phyloP scores from a whole-genome alignment of 2,888 invertebrate species.

The Drosophila nigricruria region DNA sequence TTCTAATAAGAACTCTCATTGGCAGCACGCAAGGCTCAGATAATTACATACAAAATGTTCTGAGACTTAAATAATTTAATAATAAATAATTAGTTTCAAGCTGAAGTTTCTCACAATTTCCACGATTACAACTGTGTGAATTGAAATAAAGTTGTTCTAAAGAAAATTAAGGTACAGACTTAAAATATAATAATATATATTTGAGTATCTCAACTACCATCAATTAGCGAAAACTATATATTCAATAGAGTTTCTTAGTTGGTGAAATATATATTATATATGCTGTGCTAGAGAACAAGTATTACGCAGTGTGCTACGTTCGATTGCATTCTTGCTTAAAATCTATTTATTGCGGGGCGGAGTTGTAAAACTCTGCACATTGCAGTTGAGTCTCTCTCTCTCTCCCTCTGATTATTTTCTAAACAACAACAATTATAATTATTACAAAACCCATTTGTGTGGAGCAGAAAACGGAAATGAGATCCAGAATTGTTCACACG shows the following conservation, averaged over 20 bases:
- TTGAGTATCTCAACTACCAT: background rate
- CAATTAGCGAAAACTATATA: too few species aligned
- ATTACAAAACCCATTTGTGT: conserved; percentile 14
- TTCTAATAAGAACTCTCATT: background rate
- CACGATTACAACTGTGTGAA: conserved; percentile 1
- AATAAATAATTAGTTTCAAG: background rate
- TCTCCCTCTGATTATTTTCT: background rate
- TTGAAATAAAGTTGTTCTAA: background rate
- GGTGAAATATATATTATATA: too few species aligned
- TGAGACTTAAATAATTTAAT: too few species aligned
- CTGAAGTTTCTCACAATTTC: background rate
- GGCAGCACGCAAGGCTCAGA: background rate
- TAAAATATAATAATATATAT: background rate
- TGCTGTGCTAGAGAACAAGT: background rate
- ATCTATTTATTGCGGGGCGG: background rate
- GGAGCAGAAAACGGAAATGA: conserved; percentile 58
- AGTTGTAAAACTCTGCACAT: background rate
- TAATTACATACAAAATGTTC: background rate
- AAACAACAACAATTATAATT: conserved; percentile 4
- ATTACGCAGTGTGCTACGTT: background rate
- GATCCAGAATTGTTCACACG: conserved; percentile 47
- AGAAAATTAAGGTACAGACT: background rate
- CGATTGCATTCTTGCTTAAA: background rate
- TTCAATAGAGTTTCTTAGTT: background rate
- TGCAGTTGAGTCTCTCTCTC: background rate